Conservation (phyloP, 37 sponge, comb jelly and placozoan genomes). For the Halisarca cf. caerulea region DNA sequence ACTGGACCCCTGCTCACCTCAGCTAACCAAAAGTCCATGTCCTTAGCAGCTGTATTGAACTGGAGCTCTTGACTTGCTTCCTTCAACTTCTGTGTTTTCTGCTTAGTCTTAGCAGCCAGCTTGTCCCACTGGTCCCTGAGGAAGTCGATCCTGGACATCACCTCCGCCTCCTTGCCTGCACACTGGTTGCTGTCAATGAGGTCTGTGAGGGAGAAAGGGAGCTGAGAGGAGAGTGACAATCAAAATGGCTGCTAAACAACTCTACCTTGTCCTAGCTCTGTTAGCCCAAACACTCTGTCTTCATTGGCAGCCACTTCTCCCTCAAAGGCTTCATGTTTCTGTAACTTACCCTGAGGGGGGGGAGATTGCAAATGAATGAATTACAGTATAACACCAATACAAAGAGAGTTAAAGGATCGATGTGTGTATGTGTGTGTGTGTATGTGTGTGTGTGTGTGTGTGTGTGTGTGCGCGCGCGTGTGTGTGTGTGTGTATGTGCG, state of each 20-base stretch:
- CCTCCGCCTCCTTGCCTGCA: constrained; percentile 69
- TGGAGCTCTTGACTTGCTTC: constrained; percentile 90
- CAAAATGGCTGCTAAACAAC: too few species aligned
- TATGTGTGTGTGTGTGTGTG: background rate
- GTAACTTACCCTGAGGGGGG: constrained; percentile 70
- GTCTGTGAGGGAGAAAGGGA: constrained; percentile 26
- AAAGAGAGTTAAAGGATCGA: background rate
- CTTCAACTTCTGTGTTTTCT: constrained; percentile 83
- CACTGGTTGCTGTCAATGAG: constrained; percentile 81
- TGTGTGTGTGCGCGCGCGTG: background rate
- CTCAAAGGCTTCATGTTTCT: constrained; percentile 94
- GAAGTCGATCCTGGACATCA: constrained; percentile 34
- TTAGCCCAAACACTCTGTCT: constrained; percentile 78
- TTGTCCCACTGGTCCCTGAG: constrained; percentile 76
- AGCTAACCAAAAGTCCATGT: constrained; percentile 86
- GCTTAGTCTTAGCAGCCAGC: constrained; percentile 51
- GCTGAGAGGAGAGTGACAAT: background rate
- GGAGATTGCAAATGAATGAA: background rate
- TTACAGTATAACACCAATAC: background rate
- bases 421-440: background rate
- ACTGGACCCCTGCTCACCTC: constrained; percentile 34
- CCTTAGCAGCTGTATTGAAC: constrained; percentile 83
- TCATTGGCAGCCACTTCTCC: constrained; percentile 89
- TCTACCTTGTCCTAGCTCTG: constrained; percentile 76
- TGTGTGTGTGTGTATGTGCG: background rate